Base-by-base conservation (phyloP, 2,797 vertebrate species). In the Cyclopterus lumpus region DNA sequence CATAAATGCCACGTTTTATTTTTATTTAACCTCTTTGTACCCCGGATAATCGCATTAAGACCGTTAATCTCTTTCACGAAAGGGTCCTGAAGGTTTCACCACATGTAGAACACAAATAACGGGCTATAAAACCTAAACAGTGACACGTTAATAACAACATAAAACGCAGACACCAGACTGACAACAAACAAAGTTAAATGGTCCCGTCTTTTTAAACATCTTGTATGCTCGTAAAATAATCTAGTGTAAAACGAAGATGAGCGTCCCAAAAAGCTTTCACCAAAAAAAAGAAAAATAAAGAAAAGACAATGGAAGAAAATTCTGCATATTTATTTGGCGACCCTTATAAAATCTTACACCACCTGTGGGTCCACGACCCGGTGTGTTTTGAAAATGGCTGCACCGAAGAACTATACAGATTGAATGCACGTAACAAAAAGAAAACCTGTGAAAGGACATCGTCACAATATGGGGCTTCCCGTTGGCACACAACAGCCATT, bases 401-500 rank as follows among this genome's bases (percentile, higher is more conserved):
- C 8, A 34, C 69, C 58, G 59, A 73, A 40, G 38, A 75, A 62
- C 38, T 11, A 5, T 40, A 77, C 44, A 62, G 80, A 74, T 38
- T 64, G 80, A 75, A 85, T 76, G 44, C 4, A 57, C 9, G 48
- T 24, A 24, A 51, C n/a, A 49, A n/a, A n/a, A 48, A 8, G 49
- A 66, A 81, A 84, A 65, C 71, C 28, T 70, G 60, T 84, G 83
- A 92, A 83, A 75, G 65, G 71, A 74, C 4, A 28, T n/a, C n/a
- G n/a, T n/a, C n/a, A n/a, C n/a, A 83, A 77, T 66, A 55, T 8
- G 30, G 20, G 36, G 62, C 84, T 71, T 64, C 74, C 82, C 66
- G 48, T n/a, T 68, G 73, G 64, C 73, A 73, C 83, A 80, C 88
- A 88, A 82, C 83, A 63, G 86, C 80, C 71, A 72, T 89, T 87